These are phyloP conservation scores for Scolopax rusticola DNA, from an alignment of 2,797 vertebrate genomes.

Conservation along the genomic window DNA sequence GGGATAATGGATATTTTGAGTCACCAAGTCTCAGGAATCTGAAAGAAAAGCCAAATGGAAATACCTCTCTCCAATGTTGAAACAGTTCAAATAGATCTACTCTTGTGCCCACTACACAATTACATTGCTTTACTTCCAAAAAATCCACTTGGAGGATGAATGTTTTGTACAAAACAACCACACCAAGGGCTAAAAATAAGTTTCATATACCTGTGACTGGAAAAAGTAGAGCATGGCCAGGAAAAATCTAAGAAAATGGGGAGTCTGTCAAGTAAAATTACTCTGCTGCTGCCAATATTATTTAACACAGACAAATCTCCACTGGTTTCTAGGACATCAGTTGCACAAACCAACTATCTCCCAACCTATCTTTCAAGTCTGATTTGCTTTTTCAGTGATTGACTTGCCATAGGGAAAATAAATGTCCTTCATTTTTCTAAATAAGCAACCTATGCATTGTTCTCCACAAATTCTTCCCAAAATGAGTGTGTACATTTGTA, in stretches of 20 bases:
- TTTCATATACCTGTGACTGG: slow-evolving; percentile 10
- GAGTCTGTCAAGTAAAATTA: background rate
- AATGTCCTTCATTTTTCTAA: background rate
- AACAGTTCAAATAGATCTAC: background rate
- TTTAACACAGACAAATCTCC: slow-evolving; percentile 4
- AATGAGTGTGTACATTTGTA: background rate
- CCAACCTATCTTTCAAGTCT: background rate
- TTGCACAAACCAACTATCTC: background rate
- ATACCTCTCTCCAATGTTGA: background rate
- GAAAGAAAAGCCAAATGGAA: background rate
- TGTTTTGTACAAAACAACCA: background rate
- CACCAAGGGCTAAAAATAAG: slow-evolving; percentile 25
- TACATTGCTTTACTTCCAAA: background rate
- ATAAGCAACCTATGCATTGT: background rate
- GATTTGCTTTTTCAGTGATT: background rate
- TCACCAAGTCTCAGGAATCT: background rate
- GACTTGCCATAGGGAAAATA: background rate
- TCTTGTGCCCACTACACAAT: background rate
- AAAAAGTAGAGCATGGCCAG: slow-evolving; percentile 1
- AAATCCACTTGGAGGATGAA: background rate
- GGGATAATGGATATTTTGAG: background rate
- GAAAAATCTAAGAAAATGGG: slow-evolving; percentile 27
- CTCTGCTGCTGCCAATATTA: background rate
- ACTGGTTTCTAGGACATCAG: background rate
- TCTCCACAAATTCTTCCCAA: background rate